Evolutionary conservation across 2,888 invertebrate species (phyloP).

Genomic region (Antheraea yamamai): DNA sequence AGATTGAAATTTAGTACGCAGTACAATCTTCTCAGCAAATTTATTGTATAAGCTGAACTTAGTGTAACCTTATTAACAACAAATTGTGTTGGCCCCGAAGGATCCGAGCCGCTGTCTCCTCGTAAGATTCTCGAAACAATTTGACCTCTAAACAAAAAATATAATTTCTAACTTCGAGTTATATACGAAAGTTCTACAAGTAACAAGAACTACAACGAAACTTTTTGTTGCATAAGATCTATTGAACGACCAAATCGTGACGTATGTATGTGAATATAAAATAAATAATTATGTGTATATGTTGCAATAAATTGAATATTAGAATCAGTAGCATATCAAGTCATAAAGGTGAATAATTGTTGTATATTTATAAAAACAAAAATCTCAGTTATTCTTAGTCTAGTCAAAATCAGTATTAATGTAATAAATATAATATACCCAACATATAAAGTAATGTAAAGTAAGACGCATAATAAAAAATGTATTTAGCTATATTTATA

Average conservation of each 20-base stretch:
- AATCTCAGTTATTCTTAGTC: slow-evolving; percentile 27
- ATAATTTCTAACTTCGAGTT: background rate
- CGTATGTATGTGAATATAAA: slow-evolving; percentile 27
- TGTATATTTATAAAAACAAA: slow-evolving; percentile 44
- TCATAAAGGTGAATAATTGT: slow-evolving; percentile 26
- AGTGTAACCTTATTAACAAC: background rate
- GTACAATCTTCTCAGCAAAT: background rate
- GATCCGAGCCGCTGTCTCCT: background rate
- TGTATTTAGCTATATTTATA: background rate
- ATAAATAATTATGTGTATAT: slow-evolving; percentile 45
- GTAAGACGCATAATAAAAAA: background rate
- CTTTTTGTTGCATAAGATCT: slow-evolving; percentile 43
- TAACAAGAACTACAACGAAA: slow-evolving; percentile 36
- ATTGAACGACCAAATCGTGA: slow-evolving; percentile 59
- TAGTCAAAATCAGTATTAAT: slow-evolving; percentile 21
- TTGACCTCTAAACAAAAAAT: background rate
- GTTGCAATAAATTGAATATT: background rate
- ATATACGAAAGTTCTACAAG: background rate
- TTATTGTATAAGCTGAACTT: background rate
- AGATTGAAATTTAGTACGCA: background rate
- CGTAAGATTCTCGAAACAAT: background rate
- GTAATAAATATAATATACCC: slow-evolving; percentile 10
- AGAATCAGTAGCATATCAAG: slow-evolving; percentile 60
- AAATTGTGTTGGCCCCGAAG: background rate
- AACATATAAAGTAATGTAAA: slow-evolving; percentile 7